Base-by-base conservation (phyloP, 1,140 invertebrate genomes). In the Zaprionus lachaisei region DNA sequence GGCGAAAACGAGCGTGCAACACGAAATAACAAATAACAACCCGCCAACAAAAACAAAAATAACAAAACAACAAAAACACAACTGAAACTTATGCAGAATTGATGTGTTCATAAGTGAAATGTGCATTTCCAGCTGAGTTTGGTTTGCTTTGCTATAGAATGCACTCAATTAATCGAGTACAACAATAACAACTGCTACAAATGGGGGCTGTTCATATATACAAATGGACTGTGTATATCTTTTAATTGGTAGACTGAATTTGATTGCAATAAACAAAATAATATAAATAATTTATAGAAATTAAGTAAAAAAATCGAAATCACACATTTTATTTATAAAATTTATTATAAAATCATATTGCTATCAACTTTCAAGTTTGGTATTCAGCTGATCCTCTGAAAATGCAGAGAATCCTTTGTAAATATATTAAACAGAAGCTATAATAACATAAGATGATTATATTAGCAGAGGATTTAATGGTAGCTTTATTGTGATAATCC, bases 1-100 rank as follows among this genome's bases (percentile, higher is more conserved):
- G 57, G 55, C 12, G 24, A 31, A 55, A 68, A 62, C 49, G 49
- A 66, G 69, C 74, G 67, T 63, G 72, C 24, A 74, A 70, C 65
- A 62, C 34, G 55, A 64, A 60, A 60, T 76, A 56, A 55, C 55
- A 76, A 60, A 26, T 31, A 57, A 38, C n/a, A 11, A 38, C 15
- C 1, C 24, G 38, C 17, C 38, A 58, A 37, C 26, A 70, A 62
- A 61, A 61, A 61, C 6, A 55, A 55, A 14, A 15, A 67, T 28
- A 65, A 62, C 34, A 26, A 31, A 57, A 24, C 4, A 60, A 61
- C 34, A 44, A 61, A 41, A 58, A 61, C 15, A 49, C 17, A 49
- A 28, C 7, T 28, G 14, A 5, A 49, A 62, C 60, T 31, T 31
- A 31, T 31, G 9, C 7, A 47, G 12, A n/a, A 49, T 41, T 38